Conservation (phyloP, 2,113 vertebrate species). For the Ranitomeya imitator region DNA sequence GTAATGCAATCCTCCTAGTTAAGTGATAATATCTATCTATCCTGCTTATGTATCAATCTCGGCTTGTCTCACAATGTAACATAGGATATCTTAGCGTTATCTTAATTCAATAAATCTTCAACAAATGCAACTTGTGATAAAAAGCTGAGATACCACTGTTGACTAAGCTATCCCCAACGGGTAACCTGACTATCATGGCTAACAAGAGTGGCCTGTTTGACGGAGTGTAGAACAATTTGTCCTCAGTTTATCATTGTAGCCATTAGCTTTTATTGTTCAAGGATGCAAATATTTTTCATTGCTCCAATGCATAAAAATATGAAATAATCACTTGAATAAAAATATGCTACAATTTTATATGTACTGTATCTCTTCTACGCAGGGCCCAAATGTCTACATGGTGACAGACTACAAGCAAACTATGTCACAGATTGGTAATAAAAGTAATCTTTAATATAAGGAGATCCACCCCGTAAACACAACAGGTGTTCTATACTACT, state of each 20-base stretch:
- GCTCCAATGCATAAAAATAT: no score
- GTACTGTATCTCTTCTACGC: no score
- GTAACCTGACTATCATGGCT: not conserved
- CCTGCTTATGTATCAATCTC: not conserved
- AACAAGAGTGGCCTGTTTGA: not conserved
- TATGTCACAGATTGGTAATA: no score
- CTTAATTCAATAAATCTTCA: slow-evolving; percentile 23
- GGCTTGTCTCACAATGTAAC: slow-evolving; percentile 1
- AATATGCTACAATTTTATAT: no score
- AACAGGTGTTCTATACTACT: no score
- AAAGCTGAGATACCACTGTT: slow-evolving; percentile 5
- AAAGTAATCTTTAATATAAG: no score
- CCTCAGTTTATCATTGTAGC: not conserved
- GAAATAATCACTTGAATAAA: no score
- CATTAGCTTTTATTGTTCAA: not conserved
- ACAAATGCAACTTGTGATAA: slow-evolving; percentile 7
- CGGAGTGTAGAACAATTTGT: not conserved
- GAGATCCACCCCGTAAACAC: no score
- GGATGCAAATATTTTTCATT: not conserved
- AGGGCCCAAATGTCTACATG: no score
- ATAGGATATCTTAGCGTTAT: slow-evolving; percentile 21
- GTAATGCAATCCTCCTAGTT: slow-evolving; percentile 23
- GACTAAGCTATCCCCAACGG: not conserved
- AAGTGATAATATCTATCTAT: slow-evolving; percentile 35
- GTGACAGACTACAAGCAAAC: no score